Conservation (phyloP, 2,113 vertebrate species). For the Motacilla alba region DNA sequence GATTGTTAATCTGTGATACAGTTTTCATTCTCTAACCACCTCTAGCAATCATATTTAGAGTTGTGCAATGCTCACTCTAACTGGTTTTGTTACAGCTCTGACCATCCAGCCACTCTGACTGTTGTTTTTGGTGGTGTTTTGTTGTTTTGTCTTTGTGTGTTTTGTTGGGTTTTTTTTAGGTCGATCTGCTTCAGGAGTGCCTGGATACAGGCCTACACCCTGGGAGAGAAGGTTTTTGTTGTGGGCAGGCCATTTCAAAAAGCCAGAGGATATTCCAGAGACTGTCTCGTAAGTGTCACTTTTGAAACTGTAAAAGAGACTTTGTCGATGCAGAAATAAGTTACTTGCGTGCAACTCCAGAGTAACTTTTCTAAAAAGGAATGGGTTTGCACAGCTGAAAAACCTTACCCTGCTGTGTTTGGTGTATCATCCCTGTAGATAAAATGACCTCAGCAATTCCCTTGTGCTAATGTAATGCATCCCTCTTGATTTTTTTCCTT, state of each 20-base stretch:
- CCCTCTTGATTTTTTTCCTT: neutral
- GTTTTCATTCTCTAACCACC: neutral
- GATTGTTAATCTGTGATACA: neutral
- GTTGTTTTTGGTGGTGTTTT: neutral
- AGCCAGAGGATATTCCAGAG: slow-evolving; percentile 87
- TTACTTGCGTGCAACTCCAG: neutral
- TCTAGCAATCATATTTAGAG: neutral
- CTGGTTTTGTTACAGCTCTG: neutral
- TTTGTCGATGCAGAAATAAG: neutral
- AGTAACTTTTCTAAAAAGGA: neutral
- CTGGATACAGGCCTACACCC: slow-evolving; percentile 79
- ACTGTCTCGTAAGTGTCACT: slow-evolving; percentile 84
- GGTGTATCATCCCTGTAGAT: neutral
- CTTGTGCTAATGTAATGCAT: neutral
- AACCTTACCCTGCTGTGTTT: neutral
- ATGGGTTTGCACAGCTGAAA: neutral
- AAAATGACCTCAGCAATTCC: neutral
- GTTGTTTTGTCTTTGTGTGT: neutral
- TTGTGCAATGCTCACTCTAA: neutral
- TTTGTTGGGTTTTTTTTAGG: neutral
- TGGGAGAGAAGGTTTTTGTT: slow-evolving; percentile 84
- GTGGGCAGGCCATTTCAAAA: slow-evolving; percentile 90
- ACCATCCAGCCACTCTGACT: neutral
- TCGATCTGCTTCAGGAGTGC: slow-evolving; percentile 65
- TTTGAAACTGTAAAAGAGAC: neutral